Conservation (phyloP, 2,113 vertebrate genomes). For the Melanerpes formicivorus region DNA sequence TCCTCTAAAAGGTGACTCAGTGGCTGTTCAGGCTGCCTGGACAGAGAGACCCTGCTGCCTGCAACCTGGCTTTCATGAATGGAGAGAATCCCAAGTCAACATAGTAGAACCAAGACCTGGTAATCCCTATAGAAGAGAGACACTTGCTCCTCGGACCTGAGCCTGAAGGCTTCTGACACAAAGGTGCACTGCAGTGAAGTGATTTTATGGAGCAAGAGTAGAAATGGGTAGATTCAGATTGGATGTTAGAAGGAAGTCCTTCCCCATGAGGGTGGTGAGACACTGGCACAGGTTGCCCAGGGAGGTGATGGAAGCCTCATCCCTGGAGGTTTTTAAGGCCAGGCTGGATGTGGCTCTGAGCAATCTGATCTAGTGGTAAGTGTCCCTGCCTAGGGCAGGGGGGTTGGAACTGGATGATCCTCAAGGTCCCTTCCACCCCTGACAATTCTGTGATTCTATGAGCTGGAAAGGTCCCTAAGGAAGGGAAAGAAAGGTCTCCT, state of each 20-base stretch:
- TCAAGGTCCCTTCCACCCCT: too few relatives aligned
- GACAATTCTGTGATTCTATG: not conserved
- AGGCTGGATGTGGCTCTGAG: too few relatives aligned
- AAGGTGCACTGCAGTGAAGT: not conserved
- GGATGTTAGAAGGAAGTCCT: too few relatives aligned
- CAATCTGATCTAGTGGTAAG: too few relatives aligned
- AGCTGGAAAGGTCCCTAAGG: not conserved
- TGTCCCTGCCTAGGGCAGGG: too few relatives aligned
- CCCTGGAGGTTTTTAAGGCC: too few relatives aligned
- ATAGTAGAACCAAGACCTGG: not conserved
- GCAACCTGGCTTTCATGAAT: not conserved
- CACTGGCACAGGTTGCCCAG: too few relatives aligned
- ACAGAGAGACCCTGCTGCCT: not conserved
- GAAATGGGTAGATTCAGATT: too few relatives aligned
- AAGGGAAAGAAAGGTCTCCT: not conserved
- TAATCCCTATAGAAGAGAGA: not conserved
- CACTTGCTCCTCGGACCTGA: not conserved
- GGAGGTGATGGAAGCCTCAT: too few relatives aligned
- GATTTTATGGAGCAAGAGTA: not conserved
- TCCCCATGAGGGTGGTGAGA: too few relatives aligned
- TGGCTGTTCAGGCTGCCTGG: not conserved
- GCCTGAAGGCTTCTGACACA: slow-evolving; percentile 8
- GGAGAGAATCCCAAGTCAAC: not conserved
- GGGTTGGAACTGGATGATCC: too few relatives aligned
- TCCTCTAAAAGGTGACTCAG: not conserved